Evolutionary conservation across 2,797 vertebrate genomes (phyloP).

Genomic region (Nyctalus aviator): DNA sequence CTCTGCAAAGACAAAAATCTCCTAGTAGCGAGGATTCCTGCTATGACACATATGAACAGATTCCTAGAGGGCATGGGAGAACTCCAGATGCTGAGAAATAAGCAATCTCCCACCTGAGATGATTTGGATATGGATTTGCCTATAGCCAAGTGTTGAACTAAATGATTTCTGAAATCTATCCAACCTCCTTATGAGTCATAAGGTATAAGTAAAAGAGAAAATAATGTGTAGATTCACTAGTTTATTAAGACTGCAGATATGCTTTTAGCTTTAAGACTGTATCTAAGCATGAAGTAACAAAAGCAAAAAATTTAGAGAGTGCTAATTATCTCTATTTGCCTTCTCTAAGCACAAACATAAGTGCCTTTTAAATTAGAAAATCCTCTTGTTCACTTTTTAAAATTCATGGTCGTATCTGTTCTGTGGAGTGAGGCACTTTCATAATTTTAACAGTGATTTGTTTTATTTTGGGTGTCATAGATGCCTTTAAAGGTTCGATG

Average conservation of each 20-base stretch:
- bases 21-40: not conserved
- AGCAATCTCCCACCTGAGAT: constrained; percentile 34
- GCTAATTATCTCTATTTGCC: constrained; percentile 12
- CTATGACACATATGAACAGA: not conserved
- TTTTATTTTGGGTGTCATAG: constrained; percentile 18
- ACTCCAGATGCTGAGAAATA: constrained; percentile 23
- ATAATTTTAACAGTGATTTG: constrained; percentile 51
- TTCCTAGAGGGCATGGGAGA: not conserved
- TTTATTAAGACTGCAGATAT: not conserved
- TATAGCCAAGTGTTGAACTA: constrained; percentile 31
- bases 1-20: constrained; percentile 1
- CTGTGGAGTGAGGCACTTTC: not conserved
- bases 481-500: constrained; percentile 19
- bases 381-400: not conserved
- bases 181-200: not conserved
- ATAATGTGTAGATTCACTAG: not conserved
- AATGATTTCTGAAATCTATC: constrained; percentile 27
- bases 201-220: constrained; percentile 36
- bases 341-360: not conserved
- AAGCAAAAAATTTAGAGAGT: not conserved
- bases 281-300: constrained; percentile 24
- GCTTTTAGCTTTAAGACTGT: not conserved
- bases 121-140: constrained; percentile 36
- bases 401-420: not conserved
- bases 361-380: constrained; percentile 41